Base-by-base conservation (phyloP, 1,140 invertebrate genomes). In the Caenorhabditis latens region DNA sequence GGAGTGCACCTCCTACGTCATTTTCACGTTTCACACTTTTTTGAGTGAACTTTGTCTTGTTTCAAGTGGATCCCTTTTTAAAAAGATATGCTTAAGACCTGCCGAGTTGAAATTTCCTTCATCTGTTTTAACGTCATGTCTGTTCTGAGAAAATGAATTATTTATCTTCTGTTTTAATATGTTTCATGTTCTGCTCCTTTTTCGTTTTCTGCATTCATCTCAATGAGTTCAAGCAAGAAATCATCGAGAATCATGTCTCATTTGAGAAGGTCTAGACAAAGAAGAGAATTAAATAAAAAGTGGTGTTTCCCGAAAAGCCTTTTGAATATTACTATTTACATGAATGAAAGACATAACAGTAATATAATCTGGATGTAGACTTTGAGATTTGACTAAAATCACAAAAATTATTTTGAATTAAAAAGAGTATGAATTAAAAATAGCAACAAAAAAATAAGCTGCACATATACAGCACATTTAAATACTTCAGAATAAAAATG, bases 11-110 rank as follows among this genome's bases (percentile, higher is more conserved):
- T 79, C n/a, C 71, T 79, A 79, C 71, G 71, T 79, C 71, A 79
- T 24, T 79, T 53, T 42, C 40, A n/a, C 16, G 32, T 32, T 6
- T 46, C 65, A n/a, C n/a, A 21, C 11, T 24, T 79, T 50, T 79
- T 50, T 79, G 40, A 14, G 71, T 79, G 71, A 79, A 79, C 71
- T 79, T 79, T 79, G 71, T n/a, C 71, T 79, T n/a, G n/a, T 42
- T 50, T 53, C 71, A 79, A 79, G 71, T 79, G 46, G 43, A 16
- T 24, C 46, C 40, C 32, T 32, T 40, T 65, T 65, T 43, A 71
- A 43, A 71, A 46, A 19, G 42, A 19, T 43, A n/a, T 71, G 65
- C 65, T 71, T 71, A 71, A 43, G 7, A 71, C 65, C 21, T 4
- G 42, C 42, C 42, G 14, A 19, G 21, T 71, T 19, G 9, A 63